Evolutionary conservation across 2,113 vertebrate species (phyloP), one percentile per base, ranked within the genome.

Genomic region (Archilochus colubris): DNA sequence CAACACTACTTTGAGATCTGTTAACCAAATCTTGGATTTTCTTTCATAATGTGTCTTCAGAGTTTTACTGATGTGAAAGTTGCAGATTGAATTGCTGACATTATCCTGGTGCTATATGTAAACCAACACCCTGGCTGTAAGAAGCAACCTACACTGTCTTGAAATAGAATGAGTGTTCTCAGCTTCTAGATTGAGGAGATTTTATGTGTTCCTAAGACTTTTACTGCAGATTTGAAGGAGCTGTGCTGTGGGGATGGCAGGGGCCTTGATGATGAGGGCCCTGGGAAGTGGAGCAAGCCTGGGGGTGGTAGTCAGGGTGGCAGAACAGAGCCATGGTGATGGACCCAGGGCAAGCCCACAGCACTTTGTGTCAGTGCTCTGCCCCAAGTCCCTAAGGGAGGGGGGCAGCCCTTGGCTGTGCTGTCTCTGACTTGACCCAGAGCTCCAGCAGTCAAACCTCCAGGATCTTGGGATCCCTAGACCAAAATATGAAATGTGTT

Each of bases 231-330:
- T 80, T 17, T 11, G 51, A 62, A 48, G 33, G 27, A 75, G 12
- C 27, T 73, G 27, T 63, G 43, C 48, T 4, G 4, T 15, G 24
- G 10, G 46, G 7, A 10, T 8, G 3, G 8, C 22, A n/a, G 10
- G 9, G 9, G 9, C 61, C 31, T 61, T 14, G 9, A 6, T 9
- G 21, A 23, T 2, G 12, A 28, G 13, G 40, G 19, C 7, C 5
- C 1, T 3, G 8, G 53, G 3, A 2, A 66, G 10, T 4, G 57
- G 51, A 43, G 12, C 8, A 48, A 28, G 1, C 1, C 14, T 27
- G 30, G 38, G 3, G 5, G 3, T 14, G 19, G 7, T 68, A 61
- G 25, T 12, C 19, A 1, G 5, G 28, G 1, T 51, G 46, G 6
- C 21, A 40, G 18, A 5, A 28, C 14, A 74, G 51, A 51, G 23